phyloP scores from a whole-genome alignment of 2,113 vertebrate genomes.

The Riparia riparia region DNA sequence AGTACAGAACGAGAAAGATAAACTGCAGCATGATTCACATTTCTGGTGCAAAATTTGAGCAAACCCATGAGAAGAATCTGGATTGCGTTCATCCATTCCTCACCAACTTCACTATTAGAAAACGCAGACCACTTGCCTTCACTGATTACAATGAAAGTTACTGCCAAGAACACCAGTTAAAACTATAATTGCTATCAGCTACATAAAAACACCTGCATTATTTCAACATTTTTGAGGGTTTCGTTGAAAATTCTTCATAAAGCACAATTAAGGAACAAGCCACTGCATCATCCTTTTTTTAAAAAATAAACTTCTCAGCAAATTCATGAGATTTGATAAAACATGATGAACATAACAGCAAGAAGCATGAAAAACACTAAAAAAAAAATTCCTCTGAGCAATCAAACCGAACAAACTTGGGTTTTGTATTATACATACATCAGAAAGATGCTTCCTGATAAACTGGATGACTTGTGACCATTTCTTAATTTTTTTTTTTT shows the following conservation, averaged over 20 bases:
- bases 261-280: background rate
- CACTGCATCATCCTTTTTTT: background rate
- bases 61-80: background rate
- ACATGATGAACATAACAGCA: fast-evolving
- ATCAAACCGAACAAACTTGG: background rate
- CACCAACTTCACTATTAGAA: background rate
- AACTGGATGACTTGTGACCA: background rate
- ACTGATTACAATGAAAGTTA: background rate
- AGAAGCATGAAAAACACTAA: background rate
- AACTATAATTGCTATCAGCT: background rate
- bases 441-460: background rate
- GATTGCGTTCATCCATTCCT: background rate
- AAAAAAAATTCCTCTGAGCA: background rate
- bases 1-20: background rate
- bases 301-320: background rate
- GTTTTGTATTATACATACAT: background rate
- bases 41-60: background rate
- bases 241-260: background rate
- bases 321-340: background rate
- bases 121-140: background rate
- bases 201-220: background rate
- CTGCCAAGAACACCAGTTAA: background rate
- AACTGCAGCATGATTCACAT: background rate
- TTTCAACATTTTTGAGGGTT: background rate
- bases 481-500: background rate